These are phyloP conservation scores for Tipula confusa DNA, from an alignment of 2,888 invertebrate genomes.

Conservation along the genomic window DNA sequence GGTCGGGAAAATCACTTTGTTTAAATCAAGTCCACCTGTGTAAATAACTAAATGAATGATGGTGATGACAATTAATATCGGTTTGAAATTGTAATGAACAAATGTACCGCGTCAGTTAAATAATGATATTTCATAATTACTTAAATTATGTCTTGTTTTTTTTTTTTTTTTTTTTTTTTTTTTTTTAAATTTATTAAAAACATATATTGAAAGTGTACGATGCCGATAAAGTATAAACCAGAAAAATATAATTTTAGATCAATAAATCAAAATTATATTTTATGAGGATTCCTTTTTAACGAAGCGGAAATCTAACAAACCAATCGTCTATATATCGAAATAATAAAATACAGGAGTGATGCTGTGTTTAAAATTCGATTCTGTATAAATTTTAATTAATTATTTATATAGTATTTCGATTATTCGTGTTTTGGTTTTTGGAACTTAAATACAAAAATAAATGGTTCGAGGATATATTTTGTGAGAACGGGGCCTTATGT, in stretches of 20 bases:
- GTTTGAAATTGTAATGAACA: background rate
- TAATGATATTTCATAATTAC: background rate
- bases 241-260: background rate
- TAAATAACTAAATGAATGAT: background rate
- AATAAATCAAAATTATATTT: background rate
- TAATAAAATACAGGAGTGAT: background rate
- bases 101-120: background rate
- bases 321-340: background rate
- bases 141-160: background rate
- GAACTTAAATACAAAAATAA: background rate
- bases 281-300: background rate
- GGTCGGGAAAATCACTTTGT: background rate
- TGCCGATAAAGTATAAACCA: slow-evolving; percentile 16
- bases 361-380: background rate
- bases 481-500: background rate
- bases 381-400: background rate
- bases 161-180: background rate
- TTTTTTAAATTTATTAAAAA: background rate
- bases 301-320: background rate
- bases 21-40: background rate
- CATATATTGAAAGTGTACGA: background rate
- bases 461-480: background rate
- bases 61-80: background rate
- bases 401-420: background rate
- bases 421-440: background rate